These are phyloP conservation scores for Yponomeuta plumbellus DNA, from an alignment of 2,888 invertebrate species.

Conservation along the genomic window DNA sequence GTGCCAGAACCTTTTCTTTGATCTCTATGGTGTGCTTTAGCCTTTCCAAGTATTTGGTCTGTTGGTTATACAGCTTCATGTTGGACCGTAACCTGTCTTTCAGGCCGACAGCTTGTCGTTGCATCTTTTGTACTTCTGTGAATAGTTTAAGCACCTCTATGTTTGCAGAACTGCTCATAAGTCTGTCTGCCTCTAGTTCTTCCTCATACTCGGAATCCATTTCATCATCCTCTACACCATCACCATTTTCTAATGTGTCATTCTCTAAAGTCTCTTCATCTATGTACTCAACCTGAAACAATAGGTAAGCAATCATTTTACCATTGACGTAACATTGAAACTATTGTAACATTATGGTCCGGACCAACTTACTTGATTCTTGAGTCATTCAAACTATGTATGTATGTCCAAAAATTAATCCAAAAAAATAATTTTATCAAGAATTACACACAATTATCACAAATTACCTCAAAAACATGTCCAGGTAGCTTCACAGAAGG, in stretches of 20 bases:
- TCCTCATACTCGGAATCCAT: slow-evolving; percentile 22
- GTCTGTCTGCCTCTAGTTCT: slow-evolving; percentile 22
- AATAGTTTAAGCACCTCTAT: slow-evolving; percentile 57
- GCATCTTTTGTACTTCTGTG: slow-evolving; percentile 62
- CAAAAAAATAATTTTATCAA: neutral
- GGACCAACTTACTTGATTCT: too few species aligned
- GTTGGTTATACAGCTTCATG: slow-evolving; percentile 54
- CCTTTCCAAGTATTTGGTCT: slow-evolving; percentile 46
- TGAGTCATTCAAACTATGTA: too few species aligned
- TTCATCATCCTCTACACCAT: slow-evolving; percentile 41
- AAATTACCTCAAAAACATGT: slow-evolving; percentile 61
- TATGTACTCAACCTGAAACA: slow-evolving; percentile 63
- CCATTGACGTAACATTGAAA: neutral
- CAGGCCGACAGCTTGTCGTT: slow-evolving; percentile 48
- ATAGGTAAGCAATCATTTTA: slow-evolving; percentile 14
- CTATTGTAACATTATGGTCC: too few species aligned
- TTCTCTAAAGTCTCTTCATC: slow-evolving; percentile 60
- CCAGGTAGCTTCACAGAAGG: slow-evolving; percentile 62
- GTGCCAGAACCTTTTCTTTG: slow-evolving; percentile 54
- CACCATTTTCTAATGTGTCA: slow-evolving; percentile 31
- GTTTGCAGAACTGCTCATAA: slow-evolving; percentile 26
- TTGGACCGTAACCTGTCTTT: slow-evolving; percentile 57
- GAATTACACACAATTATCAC: too few species aligned
- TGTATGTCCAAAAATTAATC: neutral
- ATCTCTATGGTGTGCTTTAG: slow-evolving; percentile 55